Base-by-base conservation (phyloP, 2,888 invertebrate genomes). In the Yponomeuta cagnagella region DNA sequence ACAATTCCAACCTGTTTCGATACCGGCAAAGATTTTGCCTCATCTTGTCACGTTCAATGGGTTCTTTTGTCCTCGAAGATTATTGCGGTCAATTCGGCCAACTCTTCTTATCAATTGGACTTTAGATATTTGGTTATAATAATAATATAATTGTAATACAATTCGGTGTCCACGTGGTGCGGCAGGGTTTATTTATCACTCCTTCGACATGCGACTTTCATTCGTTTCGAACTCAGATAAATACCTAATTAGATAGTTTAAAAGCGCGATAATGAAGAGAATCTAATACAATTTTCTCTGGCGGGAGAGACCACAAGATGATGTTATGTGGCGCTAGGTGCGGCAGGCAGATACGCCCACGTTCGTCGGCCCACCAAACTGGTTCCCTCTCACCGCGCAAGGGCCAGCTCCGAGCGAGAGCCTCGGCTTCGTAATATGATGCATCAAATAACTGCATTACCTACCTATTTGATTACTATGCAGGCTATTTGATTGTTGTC, bases 1-100 rank as follows among this genome's bases (percentile, higher is more conserved):
- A 84, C 85, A 87, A 88, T 86, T 81, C 83, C 86, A 90, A 91
- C 91, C 90, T 91, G 91, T 89, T 87, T 77, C 78, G 80, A 82
- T 80, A 79, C 81, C 78, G 76, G 76, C 76, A 74, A 76, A 75
- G 77, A 80, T 81, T 79, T 80, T 73, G 77, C 77, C 76, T 77
- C 76, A 75, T 76, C 77, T 74, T 52, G 15, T 66, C 48, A 23
- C 30, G 33, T 70, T 70, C 43, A 43, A 63, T 37, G 23, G 72
- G 73, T 76, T 75, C 74, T 73, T 73, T 75, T 73, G 74, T 75
- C 76, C 75, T 78, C 76, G 76, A 73, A 70, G 74, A 73, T 73
- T 72, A 70, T 74, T 73, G 64, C 37, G 30, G 68, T 72, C 67
- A 64, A 58, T 58, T 58, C 1, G 52, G 52, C 15, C 52, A 58